These are phyloP conservation scores for Serilophus lunatus DNA, from an alignment of 2,113 vertebrate genomes.

Conservation along the genomic window DNA sequence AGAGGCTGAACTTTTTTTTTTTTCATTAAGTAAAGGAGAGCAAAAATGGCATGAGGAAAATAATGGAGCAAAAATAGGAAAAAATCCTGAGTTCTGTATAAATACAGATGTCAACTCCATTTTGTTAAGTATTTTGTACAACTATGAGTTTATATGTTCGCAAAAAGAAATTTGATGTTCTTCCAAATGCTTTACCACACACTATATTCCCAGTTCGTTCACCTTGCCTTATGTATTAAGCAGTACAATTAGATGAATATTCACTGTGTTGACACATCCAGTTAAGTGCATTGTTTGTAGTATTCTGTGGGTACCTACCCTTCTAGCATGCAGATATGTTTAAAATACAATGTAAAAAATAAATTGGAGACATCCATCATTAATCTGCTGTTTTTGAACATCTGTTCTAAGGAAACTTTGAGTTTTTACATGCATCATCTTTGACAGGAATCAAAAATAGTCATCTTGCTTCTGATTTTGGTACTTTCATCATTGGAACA, in stretches of 20 bases:
- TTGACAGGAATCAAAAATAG: not conserved
- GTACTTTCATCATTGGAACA: not conserved
- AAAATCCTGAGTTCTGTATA: not conserved
- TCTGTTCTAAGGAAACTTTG: not conserved
- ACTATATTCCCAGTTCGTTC: not conserved
- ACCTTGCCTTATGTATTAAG: not conserved
- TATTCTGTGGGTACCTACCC: not conserved
- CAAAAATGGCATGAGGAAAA: not conserved
- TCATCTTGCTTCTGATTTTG: not conserved
- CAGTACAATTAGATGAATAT: not conserved
- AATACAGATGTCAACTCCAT: not conserved
- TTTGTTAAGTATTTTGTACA: not conserved
- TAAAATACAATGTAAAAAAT: not conserved
- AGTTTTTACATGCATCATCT: not conserved
- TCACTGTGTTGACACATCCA: not conserved
- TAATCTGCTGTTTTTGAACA: not conserved
- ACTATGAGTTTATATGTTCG: not conserved
- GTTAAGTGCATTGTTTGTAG: not conserved
- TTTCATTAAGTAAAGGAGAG: not conserved
- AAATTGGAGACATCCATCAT: not conserved
- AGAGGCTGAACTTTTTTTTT: not conserved
- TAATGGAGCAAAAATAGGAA: not conserved
- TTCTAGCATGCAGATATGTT: not conserved
- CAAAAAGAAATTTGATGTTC: not conserved
- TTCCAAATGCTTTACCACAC: not conserved